Percentiles rank a stretch among this genome's conserved stretches.
Evolutionary conservation across 1,140 invertebrate genomes (phyloP).

Genomic region (Cyphomyrmex costatus): DNA sequence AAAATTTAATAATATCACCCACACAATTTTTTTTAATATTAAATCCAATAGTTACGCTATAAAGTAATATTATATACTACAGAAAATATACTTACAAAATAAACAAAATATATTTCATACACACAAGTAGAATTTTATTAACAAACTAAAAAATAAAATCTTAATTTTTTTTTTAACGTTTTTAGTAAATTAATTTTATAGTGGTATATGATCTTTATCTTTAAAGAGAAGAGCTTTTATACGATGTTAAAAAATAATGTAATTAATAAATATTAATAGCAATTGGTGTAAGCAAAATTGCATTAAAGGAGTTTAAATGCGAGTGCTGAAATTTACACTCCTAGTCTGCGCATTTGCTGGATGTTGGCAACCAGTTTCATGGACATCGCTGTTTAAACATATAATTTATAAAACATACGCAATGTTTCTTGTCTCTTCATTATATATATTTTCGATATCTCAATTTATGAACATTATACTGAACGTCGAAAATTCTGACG

Average conservation of each 20-base stretch:
- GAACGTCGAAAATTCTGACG: conserved; percentile 61
- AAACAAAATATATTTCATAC: neutral
- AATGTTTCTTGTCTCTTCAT: neutral
- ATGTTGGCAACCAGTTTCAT: conserved; percentile 37
- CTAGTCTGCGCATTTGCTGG: conserved; percentile 45
- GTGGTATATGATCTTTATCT: neutral
- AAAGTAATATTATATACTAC: neutral
- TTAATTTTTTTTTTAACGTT: neutral
- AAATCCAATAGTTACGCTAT: neutral
- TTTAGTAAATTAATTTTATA: conserved; percentile 1
- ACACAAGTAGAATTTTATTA: neutral
- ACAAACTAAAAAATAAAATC: neutral
- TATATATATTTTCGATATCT: conserved; percentile 49
- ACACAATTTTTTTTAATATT: conserved; percentile 1
- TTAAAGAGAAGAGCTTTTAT: neutral
- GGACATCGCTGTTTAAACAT: conserved; percentile 35
- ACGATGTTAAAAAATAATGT: neutral
- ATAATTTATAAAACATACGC: conserved; percentile 50
- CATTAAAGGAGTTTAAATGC: conserved; percentile 3
- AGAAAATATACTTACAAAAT: conserved; percentile 16
- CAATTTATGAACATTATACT: conserved; percentile 53
- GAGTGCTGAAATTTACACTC: conserved; percentile 37
- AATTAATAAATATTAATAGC: conserved; percentile 31
- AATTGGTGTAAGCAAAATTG: neutral
- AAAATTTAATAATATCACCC: neutral